Evolutionary conservation across 2,888 invertebrate species (phyloP).

Genomic region (Hartigia nigra): DNA sequence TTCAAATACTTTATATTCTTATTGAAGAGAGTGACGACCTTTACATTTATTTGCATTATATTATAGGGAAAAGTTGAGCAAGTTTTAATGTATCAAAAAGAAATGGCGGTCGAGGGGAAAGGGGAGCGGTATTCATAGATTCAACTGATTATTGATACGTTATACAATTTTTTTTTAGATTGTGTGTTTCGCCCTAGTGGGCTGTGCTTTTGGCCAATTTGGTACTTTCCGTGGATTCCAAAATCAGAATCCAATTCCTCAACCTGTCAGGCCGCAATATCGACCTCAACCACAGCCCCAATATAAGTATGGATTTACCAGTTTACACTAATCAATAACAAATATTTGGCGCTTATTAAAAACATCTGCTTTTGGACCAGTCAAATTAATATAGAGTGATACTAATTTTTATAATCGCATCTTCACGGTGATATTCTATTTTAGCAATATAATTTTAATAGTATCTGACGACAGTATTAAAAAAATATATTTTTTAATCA

Average conservation of each 20-base stretch:
- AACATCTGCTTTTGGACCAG: background rate
- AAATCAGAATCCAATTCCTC: constrained; percentile 39
- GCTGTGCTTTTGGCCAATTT: constrained; percentile 52
- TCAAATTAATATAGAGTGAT: background rate
- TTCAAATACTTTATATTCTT: background rate
- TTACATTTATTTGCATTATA: background rate
- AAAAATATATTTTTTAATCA: background rate
- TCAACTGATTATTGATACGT: background rate
- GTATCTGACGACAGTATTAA: background rate
- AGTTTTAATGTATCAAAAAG: background rate
- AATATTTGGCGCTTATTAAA: background rate
- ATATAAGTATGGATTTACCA: background rate
- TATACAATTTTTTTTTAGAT: constrained; percentile 47
- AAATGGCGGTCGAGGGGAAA: too few relatives aligned
- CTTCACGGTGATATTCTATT: background rate
- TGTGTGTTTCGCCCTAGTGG: constrained; percentile 44
- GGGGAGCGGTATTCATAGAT: background rate
- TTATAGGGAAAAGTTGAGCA: background rate
- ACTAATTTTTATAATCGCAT: background rate
- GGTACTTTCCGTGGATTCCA: constrained; percentile 44
- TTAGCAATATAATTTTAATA: background rate
- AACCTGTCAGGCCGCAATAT: constrained; percentile 41
- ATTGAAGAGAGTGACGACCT: background rate
- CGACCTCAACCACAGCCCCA: constrained; percentile 31
- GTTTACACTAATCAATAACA: background rate